Base-by-base conservation (phyloP, 2,888 invertebrate species). In the Sminthurinus aureus region DNA sequence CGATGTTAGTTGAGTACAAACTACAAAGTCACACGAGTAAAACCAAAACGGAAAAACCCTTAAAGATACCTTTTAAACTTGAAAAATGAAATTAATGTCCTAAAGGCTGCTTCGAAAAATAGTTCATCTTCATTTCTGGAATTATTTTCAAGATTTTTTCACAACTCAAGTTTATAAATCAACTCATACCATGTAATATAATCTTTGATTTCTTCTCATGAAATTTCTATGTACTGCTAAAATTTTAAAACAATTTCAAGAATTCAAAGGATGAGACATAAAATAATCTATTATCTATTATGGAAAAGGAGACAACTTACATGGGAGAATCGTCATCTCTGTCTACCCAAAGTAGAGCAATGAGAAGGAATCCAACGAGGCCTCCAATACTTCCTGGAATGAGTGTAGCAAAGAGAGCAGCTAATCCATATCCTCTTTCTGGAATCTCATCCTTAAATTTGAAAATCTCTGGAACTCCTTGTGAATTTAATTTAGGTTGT, bases 61-160 rank as follows among this genome's bases (percentile, higher is more conserved):
- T 6, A 38, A 38, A 75, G 51, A 75, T 75, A 75, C 75, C 75
- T 58, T 80, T 67, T 51, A 79, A 84, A 87, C 86, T 86, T 87
- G 83, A 86, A 84, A 24, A 86, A 52, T 20, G 87, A 86, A 84
- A 85, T 82, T 76, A 88, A 85, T 79, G 85, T 84, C 67, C 88
- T 87, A 84, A 87, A 88, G 22, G 87, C 87, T 50, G 87, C 88
- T 86, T 88, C 88, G 84, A 88, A 88, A 86, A 87, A 88, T 74
- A 88, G 85, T 38, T 85, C 80, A 73, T 88, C 88, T 78, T 83
- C 87, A 78, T 88, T 85, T 69, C 88, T 88, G 85, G 50, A 67
- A 76, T 76, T 50, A 78, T 64, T 24, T 58, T 22, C 11, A 22
- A n/a, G 1, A 20, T 11, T 22, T 22, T 69, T 69, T 67, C 20